A percentile compares a stretch with the other conserved stretches of the same genome.
These are phyloP conservation scores for Drosophila kepulauana DNA, from an alignment of 1,140 invertebrate species.

Conservation along the genomic window DNA sequence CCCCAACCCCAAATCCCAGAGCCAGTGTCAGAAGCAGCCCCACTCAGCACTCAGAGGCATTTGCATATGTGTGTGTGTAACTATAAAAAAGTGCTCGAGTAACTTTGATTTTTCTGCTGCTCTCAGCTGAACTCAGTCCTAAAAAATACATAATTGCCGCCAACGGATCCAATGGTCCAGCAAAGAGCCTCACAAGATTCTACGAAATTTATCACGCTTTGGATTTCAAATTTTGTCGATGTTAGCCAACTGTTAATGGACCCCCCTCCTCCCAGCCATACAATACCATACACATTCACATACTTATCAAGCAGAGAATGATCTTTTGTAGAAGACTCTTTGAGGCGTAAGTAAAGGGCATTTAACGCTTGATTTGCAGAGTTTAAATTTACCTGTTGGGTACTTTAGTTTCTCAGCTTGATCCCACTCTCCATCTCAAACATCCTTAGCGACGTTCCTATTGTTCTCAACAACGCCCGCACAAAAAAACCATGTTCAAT, in stretches of 20 bases:
- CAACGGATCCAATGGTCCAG: slow-evolving; percentile 24
- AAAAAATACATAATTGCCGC: slow-evolving; percentile 14
- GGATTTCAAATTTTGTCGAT: slow-evolving; percentile 80
- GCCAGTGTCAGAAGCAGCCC: slow-evolving; percentile 12
- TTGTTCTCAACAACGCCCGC: slow-evolving; percentile 50
- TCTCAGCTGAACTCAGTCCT: slow-evolving; percentile 14
- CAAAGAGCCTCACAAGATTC: slow-evolving; percentile 45
- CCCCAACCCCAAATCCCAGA: slow-evolving; percentile 10
- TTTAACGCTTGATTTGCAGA: slow-evolving; percentile 79
- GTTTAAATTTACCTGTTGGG: slow-evolving; percentile 73
- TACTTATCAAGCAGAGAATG: slow-evolving; percentile 7
- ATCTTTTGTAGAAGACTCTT: slow-evolving; percentile 40
- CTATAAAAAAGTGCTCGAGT: slow-evolving; percentile 41
- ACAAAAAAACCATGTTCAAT: neutral
- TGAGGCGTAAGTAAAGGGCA: slow-evolving; percentile 77
- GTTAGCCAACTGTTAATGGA: slow-evolving; percentile 77
- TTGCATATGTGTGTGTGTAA: slow-evolving; percentile 2
- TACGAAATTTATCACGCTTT: slow-evolving; percentile 80
- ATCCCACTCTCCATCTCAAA: slow-evolving; percentile 32
- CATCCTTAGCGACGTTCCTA: slow-evolving; percentile 52
- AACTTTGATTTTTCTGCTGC: slow-evolving; percentile 66
- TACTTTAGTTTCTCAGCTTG: slow-evolving; percentile 45
- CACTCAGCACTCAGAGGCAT: slow-evolving; percentile 14
- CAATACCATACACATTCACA: slow-evolving; percentile 24
- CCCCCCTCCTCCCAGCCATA: slow-evolving; percentile 31